Base-by-base conservation (phyloP, 2,888 invertebrate genomes). In the Venustoraphidia nigricollis region DNA sequence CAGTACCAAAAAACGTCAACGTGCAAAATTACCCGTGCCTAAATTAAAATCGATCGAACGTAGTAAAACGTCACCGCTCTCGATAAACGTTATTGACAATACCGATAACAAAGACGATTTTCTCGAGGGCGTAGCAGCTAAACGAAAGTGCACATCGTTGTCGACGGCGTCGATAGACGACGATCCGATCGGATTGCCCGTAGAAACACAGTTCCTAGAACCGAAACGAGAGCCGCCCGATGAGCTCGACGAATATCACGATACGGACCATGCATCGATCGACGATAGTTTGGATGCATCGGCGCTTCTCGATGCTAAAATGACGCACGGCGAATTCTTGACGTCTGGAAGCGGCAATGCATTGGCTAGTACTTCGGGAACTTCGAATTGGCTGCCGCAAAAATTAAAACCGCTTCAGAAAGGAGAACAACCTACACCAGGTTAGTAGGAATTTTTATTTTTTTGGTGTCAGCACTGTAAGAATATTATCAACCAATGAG, bases 201-300 rank as follows among this genome's bases (percentile, higher is more conserved):
- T 34, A 11, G 42, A 47, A 47, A 14, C 42, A 36, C 41, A 40
- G 27, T 42, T 47, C 17, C 11, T 36, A 9, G 36, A 41, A 9
- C 47, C 47, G 8, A 47, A 47, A 34, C 27, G 27, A 8, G 47
- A 47, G 36, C 47, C 47, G 9, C 10, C 42, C 8, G 47, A 46
- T 35, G 38, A 40, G 11, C 11, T 37, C 9, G 47, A 47, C 14
- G 42, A 42, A 9, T 47, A 47, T 36, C 36, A 45, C 11, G 27
- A 27, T 27, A 43, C 41, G 14, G 42, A 47, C 10, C 42, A 40
- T 14, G 13, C 47, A 14, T 37, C 11, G 10, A 10, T 36, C 3
- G 47, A 47, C 36, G 42, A 47, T 41, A 47, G 42, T 47, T 34
- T 47, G 14, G 47, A 47, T 27, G 42, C 47, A 1, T 27, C 36